Evolutionary conservation across 2,888 invertebrate species (phyloP), one percentile per base, ranked within the genome.

Genomic region (Papilio demoleus): DNA sequence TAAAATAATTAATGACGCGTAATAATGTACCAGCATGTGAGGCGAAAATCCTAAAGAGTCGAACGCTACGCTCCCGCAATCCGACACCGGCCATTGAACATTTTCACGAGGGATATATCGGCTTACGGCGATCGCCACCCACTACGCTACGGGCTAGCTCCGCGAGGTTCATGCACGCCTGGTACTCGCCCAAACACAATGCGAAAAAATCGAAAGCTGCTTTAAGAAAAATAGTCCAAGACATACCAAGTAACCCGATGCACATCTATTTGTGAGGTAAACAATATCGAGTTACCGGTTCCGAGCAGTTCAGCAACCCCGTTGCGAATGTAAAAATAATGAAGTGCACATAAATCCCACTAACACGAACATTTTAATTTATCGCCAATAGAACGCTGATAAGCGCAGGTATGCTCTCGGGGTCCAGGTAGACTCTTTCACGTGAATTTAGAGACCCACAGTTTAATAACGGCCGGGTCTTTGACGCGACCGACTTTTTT

Each of bases 1-100:
- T 82, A 87, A 84, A 85, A 92, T 92, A 93, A 92, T 92, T 92
- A 91, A 88, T 86, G 90, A 88, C 85, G 90, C 88, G 90, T 88
- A 88, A 92, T 91, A 92, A 92, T 92, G 91, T 82, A 86, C 92
- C 90, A 85, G 90, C 90, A 91, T 90, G 82, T 85, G 83, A 88
- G 85, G 84, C 91, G 89, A 92, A 93, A 91, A 91, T 90, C 89
- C 65, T 87, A 89, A 88, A 92, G 90, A 84, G 81, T 84, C 81
- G 53, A 56, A 86, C 86, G 87, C 85, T 87, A 82, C 80, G 78
- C 77, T 75, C 77, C 27, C 74, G 89, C 84, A 90, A 92, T 82
- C 78, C 85, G 91, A 92, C 86, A 90, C 90, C 90, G 80, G 76
- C 86, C 84, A 88, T 90, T 90, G 87, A 90, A 87, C 86, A 87